Evolutionary conservation across 1,140 invertebrate genomes (phyloP).

Genomic region (Zaprionus kolodkinae): DNA sequence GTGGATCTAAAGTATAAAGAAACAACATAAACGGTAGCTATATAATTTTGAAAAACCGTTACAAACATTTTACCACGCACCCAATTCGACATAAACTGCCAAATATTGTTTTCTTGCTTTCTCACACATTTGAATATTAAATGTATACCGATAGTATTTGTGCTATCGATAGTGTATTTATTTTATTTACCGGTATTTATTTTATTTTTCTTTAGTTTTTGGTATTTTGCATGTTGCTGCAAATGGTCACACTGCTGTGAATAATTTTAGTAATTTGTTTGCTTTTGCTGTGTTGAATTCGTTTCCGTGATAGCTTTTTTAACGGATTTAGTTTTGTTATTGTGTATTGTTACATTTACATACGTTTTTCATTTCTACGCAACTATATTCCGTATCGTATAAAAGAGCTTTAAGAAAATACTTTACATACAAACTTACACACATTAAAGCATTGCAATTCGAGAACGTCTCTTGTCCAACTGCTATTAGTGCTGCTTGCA

Average conservation of each 20-base stretch:
- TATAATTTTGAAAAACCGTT: no score
- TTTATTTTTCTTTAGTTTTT: background rate
- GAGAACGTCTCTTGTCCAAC: slow-evolving; percentile 10
- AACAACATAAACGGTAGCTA: no score
- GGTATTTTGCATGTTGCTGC: background rate
- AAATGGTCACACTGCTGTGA: slow-evolving; percentile 25
- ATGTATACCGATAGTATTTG: no score
- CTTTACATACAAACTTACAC: background rate
- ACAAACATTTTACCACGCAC: no score
- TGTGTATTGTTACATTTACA: slow-evolving; percentile 22
- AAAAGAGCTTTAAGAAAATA: background rate
- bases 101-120: no score
- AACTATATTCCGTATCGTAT: background rate
- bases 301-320: background rate
- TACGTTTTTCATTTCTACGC: slow-evolving; percentile 18
- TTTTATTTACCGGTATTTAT: background rate
- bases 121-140: no score
- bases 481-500: slow-evolving; percentile 21
- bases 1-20: no score
- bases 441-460: background rate
- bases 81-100: no score
- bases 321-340: slow-evolving; percentile 30
- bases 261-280: slow-evolving; percentile 38
- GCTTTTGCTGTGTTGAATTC: slow-evolving; percentile 1
- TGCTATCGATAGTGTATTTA: no score